These are phyloP conservation scores for Gallirallus australis DNA, from an alignment of 2,797 vertebrate genomes.

Conservation along the genomic window DNA sequence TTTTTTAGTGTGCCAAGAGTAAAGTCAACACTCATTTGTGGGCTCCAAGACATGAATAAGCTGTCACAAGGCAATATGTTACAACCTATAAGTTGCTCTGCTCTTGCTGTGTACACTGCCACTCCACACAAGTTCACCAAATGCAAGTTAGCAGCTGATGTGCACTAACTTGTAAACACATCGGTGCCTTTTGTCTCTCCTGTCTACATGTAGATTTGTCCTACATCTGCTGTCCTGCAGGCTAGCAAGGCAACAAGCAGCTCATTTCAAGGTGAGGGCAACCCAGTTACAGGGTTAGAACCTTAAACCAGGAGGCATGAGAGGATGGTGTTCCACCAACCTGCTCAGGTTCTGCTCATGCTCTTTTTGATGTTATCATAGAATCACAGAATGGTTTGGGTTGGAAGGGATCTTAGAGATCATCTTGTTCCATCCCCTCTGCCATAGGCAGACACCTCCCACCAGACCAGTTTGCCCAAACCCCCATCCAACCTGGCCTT, in stretches of 20 bases:
- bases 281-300: not conserved
- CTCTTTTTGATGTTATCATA: not conserved
- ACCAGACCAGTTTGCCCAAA: too few species aligned
- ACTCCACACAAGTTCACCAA: not conserved
- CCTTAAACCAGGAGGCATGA: not conserved
- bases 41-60: not conserved
- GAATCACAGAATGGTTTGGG: too few species aligned
- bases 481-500: too few species aligned
- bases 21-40: not conserved
- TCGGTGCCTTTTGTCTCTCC: not conserved
- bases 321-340: not conserved
- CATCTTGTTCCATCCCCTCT: too few species aligned
- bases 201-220: not conserved
- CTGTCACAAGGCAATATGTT: not conserved
- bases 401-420: too few species aligned
- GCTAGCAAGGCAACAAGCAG: not conserved
- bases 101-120: not conserved
- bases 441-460: too few species aligned
- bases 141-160: not conserved
- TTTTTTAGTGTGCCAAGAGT: not conserved
- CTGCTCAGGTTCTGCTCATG: not conserved
- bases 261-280: not conserved
- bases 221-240: not conserved
- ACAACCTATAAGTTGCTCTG: not conserved
- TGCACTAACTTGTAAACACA: not conserved